Percentiles rank a stretch among this genome's conserved stretches.
Conservation (phyloP, 2,888 invertebrate species). For the Argynnis bischoffii region DNA sequence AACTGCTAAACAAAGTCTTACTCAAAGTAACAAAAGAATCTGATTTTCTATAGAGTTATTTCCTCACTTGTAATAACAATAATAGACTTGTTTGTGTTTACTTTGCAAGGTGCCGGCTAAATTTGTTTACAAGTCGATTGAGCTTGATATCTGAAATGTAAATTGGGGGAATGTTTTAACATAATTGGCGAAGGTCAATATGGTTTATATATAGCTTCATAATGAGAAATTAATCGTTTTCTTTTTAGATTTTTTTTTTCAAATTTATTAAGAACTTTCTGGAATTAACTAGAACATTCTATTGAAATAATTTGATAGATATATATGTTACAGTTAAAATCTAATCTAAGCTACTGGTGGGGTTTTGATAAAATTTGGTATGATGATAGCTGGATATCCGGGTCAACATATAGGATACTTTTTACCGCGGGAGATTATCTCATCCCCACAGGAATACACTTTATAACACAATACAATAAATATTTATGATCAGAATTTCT, state of each 20-base stretch:
- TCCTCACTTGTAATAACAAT: conserved; percentile 33
- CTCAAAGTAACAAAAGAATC: conserved; percentile 23
- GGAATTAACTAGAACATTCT: too few species aligned
- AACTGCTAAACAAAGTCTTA: not conserved
- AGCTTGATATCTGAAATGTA: conserved; percentile 35
- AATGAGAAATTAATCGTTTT: conserved; percentile 13
- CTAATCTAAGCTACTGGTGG: too few species aligned
- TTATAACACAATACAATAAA: too few species aligned
- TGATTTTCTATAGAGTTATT: conserved; percentile 34
- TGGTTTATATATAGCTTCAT: conserved; percentile 7
- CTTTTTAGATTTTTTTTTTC: not conserved
- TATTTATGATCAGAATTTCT: too few species aligned
- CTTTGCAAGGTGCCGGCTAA: conserved; percentile 34
- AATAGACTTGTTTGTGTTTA: conserved; percentile 36
- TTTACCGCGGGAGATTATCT: too few species aligned
- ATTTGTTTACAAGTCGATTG: conserved; percentile 38
- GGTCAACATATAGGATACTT: too few species aligned
- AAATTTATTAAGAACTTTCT: too few species aligned
- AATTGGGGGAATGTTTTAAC: conserved; percentile 35
- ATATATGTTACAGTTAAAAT: too few species aligned
- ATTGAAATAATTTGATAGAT: too few species aligned
- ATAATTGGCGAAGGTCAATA: conserved; percentile 29
- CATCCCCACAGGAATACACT: too few species aligned
- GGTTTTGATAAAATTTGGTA: too few species aligned
- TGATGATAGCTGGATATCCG: too few species aligned